Conservation (phyloP, 2,888 invertebrate species). For the Molanna angustata region DNA sequence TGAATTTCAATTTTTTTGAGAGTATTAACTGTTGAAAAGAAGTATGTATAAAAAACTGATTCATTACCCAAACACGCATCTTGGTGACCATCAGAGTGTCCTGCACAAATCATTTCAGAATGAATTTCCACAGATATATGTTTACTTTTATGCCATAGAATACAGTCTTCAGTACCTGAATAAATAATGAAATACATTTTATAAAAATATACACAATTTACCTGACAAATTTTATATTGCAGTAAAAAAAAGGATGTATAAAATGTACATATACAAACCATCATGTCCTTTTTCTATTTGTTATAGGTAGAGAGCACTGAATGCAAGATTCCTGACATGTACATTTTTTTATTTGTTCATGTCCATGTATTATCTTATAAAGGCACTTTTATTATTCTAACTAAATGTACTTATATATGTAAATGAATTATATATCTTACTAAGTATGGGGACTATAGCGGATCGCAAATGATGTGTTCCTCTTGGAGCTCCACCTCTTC, state of each 20-base stretch:
- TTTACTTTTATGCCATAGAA: constrained; percentile 77
- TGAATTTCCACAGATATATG: constrained; percentile 73
- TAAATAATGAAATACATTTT: not conserved
- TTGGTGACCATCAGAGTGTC: constrained; percentile 76
- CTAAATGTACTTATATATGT: not conserved
- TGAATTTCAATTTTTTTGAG: no score
- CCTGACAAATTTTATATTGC: no score
- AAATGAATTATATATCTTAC: constrained; percentile 44
- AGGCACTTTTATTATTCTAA: not conserved
- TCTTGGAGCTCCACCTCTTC: constrained; percentile 66
- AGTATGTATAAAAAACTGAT: no score
- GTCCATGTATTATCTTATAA: not conserved
- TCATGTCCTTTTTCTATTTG: no score
- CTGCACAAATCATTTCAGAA: constrained; percentile 80
- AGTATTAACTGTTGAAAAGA: no score
- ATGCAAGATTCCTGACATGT: no score
- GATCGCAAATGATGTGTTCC: constrained; percentile 80
- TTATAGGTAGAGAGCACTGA: no score
- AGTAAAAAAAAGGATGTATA: no score
- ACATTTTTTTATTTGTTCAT: no score
- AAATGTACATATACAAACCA: no score
- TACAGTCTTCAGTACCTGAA: constrained; percentile 68
- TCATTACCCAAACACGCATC: constrained; percentile 78
- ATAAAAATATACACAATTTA: no score
- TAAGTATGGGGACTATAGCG: constrained; percentile 77